These are phyloP conservation scores for Camptogramma bilineatum DNA, from an alignment of 2,888 invertebrate species.

Conservation along the genomic window DNA sequence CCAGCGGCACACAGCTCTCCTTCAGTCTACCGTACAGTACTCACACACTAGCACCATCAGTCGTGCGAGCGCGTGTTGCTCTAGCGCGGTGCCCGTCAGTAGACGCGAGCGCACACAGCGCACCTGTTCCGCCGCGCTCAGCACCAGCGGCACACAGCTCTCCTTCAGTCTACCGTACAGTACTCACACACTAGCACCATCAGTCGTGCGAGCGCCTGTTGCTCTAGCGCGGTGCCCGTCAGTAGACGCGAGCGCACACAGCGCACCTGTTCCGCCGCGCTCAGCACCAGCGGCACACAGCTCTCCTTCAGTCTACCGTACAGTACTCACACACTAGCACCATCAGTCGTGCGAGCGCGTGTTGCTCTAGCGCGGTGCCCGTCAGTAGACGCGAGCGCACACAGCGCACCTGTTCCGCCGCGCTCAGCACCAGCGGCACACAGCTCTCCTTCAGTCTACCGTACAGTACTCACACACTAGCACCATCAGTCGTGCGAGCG, in stretches of 20 bases:
- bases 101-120: constrained; percentile 70
- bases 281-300: constrained; percentile 68
- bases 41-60: constrained; percentile 79
- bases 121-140: constrained; percentile 75
- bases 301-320: constrained; percentile 39
- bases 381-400: constrained; percentile 71
- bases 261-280: constrained; percentile 73
- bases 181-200: constrained; percentile 79
- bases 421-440: constrained; percentile 72
- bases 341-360: constrained; percentile 75
- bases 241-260: constrained; percentile 71
- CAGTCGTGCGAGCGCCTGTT: constrained; percentile 76
- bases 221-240: constrained; percentile 71
- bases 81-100: constrained; percentile 69
- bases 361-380: constrained; percentile 75
- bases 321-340: constrained; percentile 78
- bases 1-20: constrained; percentile 63
- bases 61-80: constrained; percentile 77
- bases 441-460: too few species aligned
- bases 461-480: constrained; percentile 78
- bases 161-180: too few species aligned
- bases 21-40: constrained; percentile 49
- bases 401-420: constrained; percentile 70
- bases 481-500: constrained; percentile 76
- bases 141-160: constrained; percentile 69